A percentile compares a stretch with the other conserved stretches of the same genome.
Evolutionary conservation across 1,140 invertebrate species (phyloP).

Genomic region (Druon quercuslanigerum): DNA sequence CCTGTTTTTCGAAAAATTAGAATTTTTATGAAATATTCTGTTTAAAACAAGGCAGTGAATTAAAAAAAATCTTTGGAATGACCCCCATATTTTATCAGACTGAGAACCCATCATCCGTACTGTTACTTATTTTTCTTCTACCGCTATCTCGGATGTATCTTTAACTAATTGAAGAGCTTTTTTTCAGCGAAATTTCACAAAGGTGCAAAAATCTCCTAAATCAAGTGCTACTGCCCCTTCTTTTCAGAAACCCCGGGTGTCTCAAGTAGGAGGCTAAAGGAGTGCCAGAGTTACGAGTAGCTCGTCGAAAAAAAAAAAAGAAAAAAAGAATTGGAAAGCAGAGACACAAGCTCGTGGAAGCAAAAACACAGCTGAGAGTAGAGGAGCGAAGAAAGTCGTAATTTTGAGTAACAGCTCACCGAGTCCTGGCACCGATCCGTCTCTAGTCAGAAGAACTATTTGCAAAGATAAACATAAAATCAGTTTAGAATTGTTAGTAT

Average conservation of each 20-base stretch:
- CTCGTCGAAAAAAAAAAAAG: background rate
- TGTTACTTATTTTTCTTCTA: background rate
- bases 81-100: no score
- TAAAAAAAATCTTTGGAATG: no score
- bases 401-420: constrained; percentile 24
- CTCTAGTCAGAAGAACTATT: constrained; percentile 29
- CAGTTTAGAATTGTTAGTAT: constrained; percentile 10
- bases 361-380: constrained; percentile 28
- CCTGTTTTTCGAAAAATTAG: no score
- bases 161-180: constrained; percentile 20
- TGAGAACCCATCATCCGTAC: background rate
- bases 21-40: no score
- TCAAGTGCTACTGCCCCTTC: constrained; percentile 25
- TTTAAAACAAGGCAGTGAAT: no score
- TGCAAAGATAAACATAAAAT: constrained; percentile 28
- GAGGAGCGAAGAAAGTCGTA: constrained; percentile 25
- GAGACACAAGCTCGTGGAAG: constrained; percentile 4
- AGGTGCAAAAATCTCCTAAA: constrained; percentile 8
- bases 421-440: constrained; percentile 30
- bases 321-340: background rate
- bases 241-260: background rate
- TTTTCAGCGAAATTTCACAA: background rate
- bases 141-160: background rate
- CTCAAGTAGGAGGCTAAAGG: constrained; percentile 6
- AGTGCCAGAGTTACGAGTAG: constrained; percentile 23